Base-by-base conservation (phyloP, 2,797 vertebrate genomes). In the Etheostoma perlongum region DNA sequence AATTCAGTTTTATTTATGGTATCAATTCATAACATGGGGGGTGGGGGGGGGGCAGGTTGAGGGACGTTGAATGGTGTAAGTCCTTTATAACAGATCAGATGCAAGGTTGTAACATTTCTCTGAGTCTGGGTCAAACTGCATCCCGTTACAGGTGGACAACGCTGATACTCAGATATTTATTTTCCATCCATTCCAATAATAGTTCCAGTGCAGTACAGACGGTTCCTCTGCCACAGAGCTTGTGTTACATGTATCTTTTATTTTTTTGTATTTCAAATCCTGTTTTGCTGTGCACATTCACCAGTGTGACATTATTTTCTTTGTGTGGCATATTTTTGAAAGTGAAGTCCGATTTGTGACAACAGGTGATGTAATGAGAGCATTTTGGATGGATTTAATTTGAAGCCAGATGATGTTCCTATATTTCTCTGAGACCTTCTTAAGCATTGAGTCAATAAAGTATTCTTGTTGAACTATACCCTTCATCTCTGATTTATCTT, bases 361-460 rank as follows among this genome's bases (percentile, higher is more conserved):
- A 62, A 54, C 25, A 33, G 25, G 11, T 4, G 11, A 59, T 12
- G 21, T 25, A 47, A 25, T 14, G 27, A 59, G 12, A 65, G 57
- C 25, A 46, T 78, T 64, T 63, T 7, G 11, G 36, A 55, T 68
- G n/a, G 73, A 67, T 69, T 79, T 68, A 25, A 78, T 72, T n/a
- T 33, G 15, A 82, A 68, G 44, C n/a, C 19, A 27, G 4, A 33
- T 19, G 21, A 40, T 72, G 6, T 79, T 67, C 19, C 33, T 12
- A 10, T 57, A 49, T 42, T 59, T 18, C 5, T 69, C 30, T 63
- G 23, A 57, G 27, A 61, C 21, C 36, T 69, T 27, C 53, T 61
- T 2, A 30, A 71, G n/a, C 65, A 60, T 11, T 19, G 21, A 60
- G 55, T 74, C 52, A 86, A 90, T 91, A 86, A 89, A 89, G 59